Base-by-base conservation (phyloP, 2,113 vertebrate genomes). In the Thamnaconus septentrionalis region DNA sequence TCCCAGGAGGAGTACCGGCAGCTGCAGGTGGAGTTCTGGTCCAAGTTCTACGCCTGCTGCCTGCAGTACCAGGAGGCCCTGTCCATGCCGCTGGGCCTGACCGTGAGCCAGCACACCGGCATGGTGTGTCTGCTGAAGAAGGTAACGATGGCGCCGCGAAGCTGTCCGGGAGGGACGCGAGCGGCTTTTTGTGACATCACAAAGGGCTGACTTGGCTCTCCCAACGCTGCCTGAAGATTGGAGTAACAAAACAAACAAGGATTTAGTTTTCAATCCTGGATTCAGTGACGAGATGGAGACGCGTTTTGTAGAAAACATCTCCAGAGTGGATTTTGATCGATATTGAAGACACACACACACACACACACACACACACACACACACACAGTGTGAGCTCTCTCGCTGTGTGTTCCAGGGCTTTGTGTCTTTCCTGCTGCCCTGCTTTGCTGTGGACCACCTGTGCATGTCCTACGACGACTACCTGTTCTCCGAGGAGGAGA, bases 11-110 rank as follows among this genome's bases (percentile, higher is more conserved):
- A 96, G 63, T 99, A 96, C 56, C 94, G 94, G 5, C 94, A 93
- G 78, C 89, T 99, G 54, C 96, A 99, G 74, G 92, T 95, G 78
- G 95, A 96, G 76, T 96, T 95, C 86, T 99, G 97, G 97, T 96
- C 95, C 64, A 95, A 94, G 85, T 96, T 99, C 73, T 98, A 98
- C 3, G 93, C 94, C 66, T 98, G 95, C 73, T 97, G 95, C 73
- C 90, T 98, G 39, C 95, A 98, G 85, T 99, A 98, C 76, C 96
- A 99, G 75, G 96, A 98, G 79, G 93, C 91, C 0, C 90, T 96
- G 69, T 93, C 94, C 0, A 84, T 88, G 0, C 95, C 97, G 0
- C 90, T 99, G 41, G 95, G 93, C 1, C 85, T 99, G 9, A 93
- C 91, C 2, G 75, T 97, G 69, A 94, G 92, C 69, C 90, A 87